phyloP scores from a whole-genome alignment of 1,140 invertebrate species.

The Doryteuthis pealeii region DNA sequence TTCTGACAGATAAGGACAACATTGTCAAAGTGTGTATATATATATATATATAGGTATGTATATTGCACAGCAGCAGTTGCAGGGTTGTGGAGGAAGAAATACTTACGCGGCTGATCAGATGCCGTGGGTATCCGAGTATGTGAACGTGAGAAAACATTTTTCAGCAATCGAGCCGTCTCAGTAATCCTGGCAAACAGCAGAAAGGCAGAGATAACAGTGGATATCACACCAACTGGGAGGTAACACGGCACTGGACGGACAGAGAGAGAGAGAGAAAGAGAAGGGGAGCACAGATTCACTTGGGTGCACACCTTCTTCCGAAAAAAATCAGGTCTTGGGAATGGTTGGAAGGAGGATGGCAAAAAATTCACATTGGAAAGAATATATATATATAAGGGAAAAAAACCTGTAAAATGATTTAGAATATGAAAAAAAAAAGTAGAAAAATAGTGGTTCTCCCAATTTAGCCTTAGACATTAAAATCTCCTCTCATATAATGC shows the following conservation, averaged over 20 bases:
- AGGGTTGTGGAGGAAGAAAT: not conserved
- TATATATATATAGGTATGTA: not conserved
- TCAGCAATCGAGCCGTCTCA: constrained; percentile 91
- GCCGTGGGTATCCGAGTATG: constrained; percentile 58
- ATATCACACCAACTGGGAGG: constrained; percentile 11
- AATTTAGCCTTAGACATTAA: no score
- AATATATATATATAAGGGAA: no score
- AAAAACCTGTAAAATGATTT: no score
- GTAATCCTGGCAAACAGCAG: constrained; percentile 75
- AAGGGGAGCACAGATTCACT: no score
- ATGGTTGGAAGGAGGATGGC: no score
- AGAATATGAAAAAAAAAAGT: no score
- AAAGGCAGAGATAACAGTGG: constrained; percentile 9
- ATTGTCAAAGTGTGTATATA: not conserved
- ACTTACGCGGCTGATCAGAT: constrained; percentile 44
- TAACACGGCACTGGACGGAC: constrained; percentile 3
- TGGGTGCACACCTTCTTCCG: no score
- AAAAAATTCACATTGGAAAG: no score
- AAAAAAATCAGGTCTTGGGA: no score
- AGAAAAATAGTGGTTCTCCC: no score
- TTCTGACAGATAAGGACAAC: no score
- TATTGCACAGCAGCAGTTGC: not conserved
- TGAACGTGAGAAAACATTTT: constrained; percentile 82
- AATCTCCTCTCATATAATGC: no score
- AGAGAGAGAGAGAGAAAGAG: not conserved